A percentile compares a stretch with the other conserved stretches of the same genome.
phyloP scores from a whole-genome alignment of 2,888 invertebrate species.

The Drosophila neutralis region DNA sequence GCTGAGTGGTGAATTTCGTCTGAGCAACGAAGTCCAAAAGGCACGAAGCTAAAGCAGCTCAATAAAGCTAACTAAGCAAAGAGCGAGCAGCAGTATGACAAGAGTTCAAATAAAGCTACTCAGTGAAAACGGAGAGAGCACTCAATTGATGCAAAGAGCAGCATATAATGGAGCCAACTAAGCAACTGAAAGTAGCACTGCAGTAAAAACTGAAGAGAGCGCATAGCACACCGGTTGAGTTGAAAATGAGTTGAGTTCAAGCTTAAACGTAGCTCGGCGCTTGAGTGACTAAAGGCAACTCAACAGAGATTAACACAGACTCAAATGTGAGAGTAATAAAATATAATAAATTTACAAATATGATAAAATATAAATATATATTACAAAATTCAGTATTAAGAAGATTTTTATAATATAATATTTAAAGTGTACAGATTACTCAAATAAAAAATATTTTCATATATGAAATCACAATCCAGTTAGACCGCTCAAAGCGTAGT shows the following conservation, averaged over 20 bases:
- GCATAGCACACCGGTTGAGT: not conserved
- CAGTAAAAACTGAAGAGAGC: conserved; percentile 3
- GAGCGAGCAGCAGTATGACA: conserved; percentile 11
- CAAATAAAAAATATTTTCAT: not conserved
- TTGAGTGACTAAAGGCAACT: not conserved
- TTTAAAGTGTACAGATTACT: not conserved
- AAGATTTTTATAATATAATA: not conserved
- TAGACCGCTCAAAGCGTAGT: not conserved
- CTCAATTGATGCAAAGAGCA: conserved; percentile 18
- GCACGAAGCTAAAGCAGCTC: conserved; percentile 1
- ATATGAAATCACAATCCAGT: not conserved
- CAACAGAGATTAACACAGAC: not conserved
- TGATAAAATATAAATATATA: not conserved
- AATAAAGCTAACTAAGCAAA: conserved; percentile 12
- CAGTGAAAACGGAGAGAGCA: not conserved
- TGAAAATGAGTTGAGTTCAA: not conserved
- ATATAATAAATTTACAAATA: not conserved
- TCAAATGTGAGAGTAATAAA: not conserved
- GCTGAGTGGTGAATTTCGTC: conserved; percentile 45
- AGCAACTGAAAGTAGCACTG: conserved; percentile 16
- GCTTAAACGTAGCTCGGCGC: not conserved
- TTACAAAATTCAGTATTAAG: not conserved
- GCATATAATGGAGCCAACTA: not conserved
- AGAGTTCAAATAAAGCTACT: conserved; percentile 5
- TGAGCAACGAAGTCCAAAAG: conserved; percentile 19